Conservation (phyloP, 2,113 vertebrate species). For the Verasper variegatus region DNA sequence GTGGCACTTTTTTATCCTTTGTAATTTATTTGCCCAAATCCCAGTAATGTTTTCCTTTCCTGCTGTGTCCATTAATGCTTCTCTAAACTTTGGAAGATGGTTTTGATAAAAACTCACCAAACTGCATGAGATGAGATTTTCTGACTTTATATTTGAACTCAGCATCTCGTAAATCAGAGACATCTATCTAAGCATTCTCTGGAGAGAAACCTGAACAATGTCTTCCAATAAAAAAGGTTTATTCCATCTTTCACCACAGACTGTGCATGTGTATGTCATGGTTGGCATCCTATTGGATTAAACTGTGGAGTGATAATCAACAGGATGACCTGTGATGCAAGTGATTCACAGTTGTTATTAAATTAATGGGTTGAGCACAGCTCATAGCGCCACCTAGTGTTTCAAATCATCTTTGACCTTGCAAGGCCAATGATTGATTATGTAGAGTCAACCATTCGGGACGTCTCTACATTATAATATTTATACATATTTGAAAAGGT, state of each 20-base stretch:
- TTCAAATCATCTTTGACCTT: no score
- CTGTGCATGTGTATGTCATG: not conserved
- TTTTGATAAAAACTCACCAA: not conserved
- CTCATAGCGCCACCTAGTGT: no score
- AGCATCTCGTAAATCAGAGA: conserved; percentile 10
- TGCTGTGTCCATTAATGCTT: conserved; percentile 22
- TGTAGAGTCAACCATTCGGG: no score
- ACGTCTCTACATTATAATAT: no score
- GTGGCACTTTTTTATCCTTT: not conserved
- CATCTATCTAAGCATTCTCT: not conserved
- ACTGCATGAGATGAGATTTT: not conserved
- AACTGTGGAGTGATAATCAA: conserved; percentile 7
- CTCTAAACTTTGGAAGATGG: not conserved
- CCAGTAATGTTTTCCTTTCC: not conserved
- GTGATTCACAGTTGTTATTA: no score
- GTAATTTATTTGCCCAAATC: not conserved
- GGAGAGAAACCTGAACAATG: not conserved
- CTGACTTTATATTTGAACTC: not conserved
- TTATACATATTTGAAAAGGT: no score
- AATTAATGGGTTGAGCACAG: no score
- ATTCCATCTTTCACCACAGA: no score
- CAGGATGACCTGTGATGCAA: not conserved
- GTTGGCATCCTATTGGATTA: not conserved
- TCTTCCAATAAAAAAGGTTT: not conserved
- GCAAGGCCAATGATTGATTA: no score